Base-by-base conservation (phyloP, 1,140 invertebrate genomes). In the Drosophila ambigua region DNA sequence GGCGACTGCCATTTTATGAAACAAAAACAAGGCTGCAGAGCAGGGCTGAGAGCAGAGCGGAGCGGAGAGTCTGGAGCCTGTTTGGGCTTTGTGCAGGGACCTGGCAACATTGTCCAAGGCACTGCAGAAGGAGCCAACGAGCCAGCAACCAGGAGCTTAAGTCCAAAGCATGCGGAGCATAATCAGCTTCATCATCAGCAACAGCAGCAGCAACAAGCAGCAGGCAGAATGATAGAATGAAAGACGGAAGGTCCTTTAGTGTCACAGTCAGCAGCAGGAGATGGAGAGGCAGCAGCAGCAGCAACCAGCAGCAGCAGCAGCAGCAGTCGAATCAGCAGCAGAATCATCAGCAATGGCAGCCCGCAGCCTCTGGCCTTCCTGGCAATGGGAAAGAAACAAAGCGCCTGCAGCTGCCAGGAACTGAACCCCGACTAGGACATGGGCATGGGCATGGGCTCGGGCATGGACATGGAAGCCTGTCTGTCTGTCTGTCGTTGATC, bases 161-260 rank as follows among this genome's bases (percentile, higher is more conserved):
- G 72, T 75, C 72, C 72, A 75, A 75, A 72, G 64, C 82, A 88
- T 87, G 79, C 79, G 55, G 83, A 77, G 83, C 83, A 87, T 87
- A 88, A 87, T 87, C 82, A 87, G 82, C 83, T 77, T 79, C 82
- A 87, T 87, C 82, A 88, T 64, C 82, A 85, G 62, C 68, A 68
- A 53, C 58, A 67, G 24, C 69, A 77, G 61, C 69, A 78, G 41
- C 72, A 82, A 77, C 80, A 84, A 79, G 64, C 66, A 57, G 64
- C 9, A 82, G 63, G 81, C 79, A 77, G 35, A 39, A 39, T 39
- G 35, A 39, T 82, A 77, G 78, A 79, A 39, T 39, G 35, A 39
- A 88, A 77, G 78, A 79, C 80, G 80, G 74, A 87, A 83, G 84
- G 81, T 39, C 72, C 83, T 85, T 85, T 84, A 79, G 75, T 89